These are phyloP conservation scores for Dipodomys ordii DNA, from an alignment of 2,113 vertebrate species.

Conservation along the genomic window DNA sequence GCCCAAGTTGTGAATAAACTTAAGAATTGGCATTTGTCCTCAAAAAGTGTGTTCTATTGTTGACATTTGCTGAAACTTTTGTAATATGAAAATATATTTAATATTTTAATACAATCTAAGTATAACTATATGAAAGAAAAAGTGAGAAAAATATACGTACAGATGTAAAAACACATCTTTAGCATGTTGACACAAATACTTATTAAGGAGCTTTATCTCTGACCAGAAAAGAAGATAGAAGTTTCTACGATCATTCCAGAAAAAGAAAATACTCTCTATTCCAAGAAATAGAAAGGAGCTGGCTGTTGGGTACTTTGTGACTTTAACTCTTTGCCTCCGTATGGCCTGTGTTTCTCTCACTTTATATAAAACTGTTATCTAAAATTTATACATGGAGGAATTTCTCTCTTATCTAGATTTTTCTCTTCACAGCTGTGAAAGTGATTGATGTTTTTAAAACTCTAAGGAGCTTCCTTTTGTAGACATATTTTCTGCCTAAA, in stretches of 20 bases:
- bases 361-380: slow-evolving; percentile 29
- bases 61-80: slow-evolving; percentile 34
- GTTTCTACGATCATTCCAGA: slow-evolving; percentile 62
- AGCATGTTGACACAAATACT: slow-evolving; percentile 53
- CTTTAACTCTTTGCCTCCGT: slow-evolving; percentile 68
- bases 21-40: neutral
- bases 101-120: slow-evolving; percentile 27
- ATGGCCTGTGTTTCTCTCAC: slow-evolving; percentile 12
- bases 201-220: slow-evolving; percentile 67
- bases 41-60: neutral
- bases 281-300: slow-evolving; percentile 40
- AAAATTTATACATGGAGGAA: slow-evolving; percentile 55
- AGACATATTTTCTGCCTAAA: slow-evolving; percentile 45
- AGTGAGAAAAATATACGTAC: neutral
- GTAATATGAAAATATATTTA: neutral
- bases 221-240: slow-evolving; percentile 69
- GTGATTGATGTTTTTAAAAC: slow-evolving; percentile 69
- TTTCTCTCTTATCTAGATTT: slow-evolving; percentile 45
- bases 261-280: slow-evolving; percentile 64
- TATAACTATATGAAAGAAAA: slow-evolving; percentile 14
- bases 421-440: slow-evolving; percentile 67
- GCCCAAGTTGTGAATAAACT: slow-evolving; percentile 28
- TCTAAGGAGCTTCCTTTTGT: slow-evolving; percentile 25
- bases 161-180: slow-evolving; percentile 8
- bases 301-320: slow-evolving; percentile 34